Percentiles rank a stretch among this genome's conserved stretches.
Evolutionary conservation across 2,888 invertebrate species (phyloP).

Genomic region (Dasysyrphus tricinctus): DNA sequence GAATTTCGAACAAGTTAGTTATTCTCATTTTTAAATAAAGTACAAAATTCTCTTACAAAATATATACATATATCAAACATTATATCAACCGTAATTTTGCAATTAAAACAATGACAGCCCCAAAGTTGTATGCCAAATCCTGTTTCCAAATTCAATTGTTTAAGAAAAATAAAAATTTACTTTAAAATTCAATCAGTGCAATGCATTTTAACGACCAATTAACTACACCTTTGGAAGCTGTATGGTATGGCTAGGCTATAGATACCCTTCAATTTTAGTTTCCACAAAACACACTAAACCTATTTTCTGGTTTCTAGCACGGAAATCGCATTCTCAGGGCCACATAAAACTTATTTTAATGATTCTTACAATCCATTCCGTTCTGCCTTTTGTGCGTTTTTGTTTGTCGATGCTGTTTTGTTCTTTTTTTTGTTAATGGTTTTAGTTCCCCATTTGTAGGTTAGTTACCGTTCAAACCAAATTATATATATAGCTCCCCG

Average conservation of each 20-base stretch:
- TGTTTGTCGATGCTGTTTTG: neutral
- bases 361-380: conserved; percentile 26
- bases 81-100: too few relatives aligned
- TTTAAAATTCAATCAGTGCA: neutral
- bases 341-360: conserved; percentile 35
- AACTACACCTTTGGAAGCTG: neutral
- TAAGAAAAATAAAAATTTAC: neutral
- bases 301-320: conserved; percentile 65
- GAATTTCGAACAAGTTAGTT: too few relatives aligned
- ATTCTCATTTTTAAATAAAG: too few relatives aligned
- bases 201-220: conserved; percentile 1
- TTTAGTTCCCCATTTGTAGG: conserved; percentile 20
- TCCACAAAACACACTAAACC: conserved; percentile 23
- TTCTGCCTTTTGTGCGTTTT: neutral
- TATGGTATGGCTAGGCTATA: neutral
- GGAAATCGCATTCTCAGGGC: conserved; percentile 65
- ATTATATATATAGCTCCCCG: conserved; percentile 31
- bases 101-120: neutral
- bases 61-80: too few relatives aligned
- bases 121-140: neutral
- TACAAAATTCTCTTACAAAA: too few relatives aligned
- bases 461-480: conserved; percentile 50
- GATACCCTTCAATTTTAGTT: conserved; percentile 14
- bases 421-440: neutral
- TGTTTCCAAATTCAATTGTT: neutral